These are phyloP conservation scores for Timandra comae DNA, from an alignment of 2,888 invertebrate genomes.

Conservation along the genomic window DNA sequence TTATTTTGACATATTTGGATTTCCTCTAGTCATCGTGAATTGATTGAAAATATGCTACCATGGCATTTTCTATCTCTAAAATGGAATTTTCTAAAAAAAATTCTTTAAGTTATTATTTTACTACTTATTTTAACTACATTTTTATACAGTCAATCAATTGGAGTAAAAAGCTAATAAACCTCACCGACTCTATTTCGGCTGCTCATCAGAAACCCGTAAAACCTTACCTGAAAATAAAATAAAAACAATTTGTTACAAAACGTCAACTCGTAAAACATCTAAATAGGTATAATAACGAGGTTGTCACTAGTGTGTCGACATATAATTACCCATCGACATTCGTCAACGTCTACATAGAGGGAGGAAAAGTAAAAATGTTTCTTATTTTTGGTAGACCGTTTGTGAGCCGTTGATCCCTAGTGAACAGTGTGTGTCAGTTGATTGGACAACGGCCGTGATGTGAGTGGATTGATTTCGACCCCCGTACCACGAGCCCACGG, in stretches of 20 bases:
- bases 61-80: too few relatives aligned
- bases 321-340: conserved; percentile 30
- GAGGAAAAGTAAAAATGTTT: conserved; percentile 25
- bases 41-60: neutral
- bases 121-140: too few relatives aligned
- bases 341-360: conserved; percentile 26
- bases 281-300: neutral
- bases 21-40: conserved; percentile 2
- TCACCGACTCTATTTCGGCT: conserved; percentile 1
- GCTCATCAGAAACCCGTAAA: too few relatives aligned
- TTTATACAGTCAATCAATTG: too few relatives aligned
- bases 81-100: too few relatives aligned
- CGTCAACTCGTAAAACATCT: neutral
- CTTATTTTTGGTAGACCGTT: conserved; percentile 30
- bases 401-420: conserved; percentile 52
- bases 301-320: conserved; percentile 32
- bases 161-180: too few relatives aligned
- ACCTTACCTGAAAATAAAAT: conserved; percentile 18
- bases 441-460: conserved; percentile 68
- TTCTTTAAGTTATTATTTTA: too few relatives aligned
- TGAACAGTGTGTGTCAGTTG: conserved; percentile 66
- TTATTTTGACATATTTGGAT: conserved; percentile 12
- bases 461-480: conserved; percentile 68
- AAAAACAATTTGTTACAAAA: conserved; percentile 2
- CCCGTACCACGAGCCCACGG: too few relatives aligned